Conservation (phyloP, 2,888 invertebrate species). For the Phyllotreta striolata region DNA sequence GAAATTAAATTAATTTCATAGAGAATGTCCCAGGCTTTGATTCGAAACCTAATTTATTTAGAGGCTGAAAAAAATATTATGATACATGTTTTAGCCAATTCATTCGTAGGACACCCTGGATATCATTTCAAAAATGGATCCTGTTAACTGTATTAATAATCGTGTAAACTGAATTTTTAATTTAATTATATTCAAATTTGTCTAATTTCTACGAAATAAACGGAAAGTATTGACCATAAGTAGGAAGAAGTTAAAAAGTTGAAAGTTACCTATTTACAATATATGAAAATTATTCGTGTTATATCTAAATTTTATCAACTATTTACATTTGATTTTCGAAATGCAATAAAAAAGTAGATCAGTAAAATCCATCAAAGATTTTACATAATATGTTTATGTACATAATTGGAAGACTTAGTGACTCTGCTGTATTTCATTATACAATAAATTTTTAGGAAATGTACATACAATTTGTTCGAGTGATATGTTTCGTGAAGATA, state of each 20-base stretch:
- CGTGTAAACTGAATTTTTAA: neutral
- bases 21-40: too few species aligned
- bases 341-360: neutral
- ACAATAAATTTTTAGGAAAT: slow-evolving; percentile 24
- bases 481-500: slow-evolving; percentile 38
- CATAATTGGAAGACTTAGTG: slow-evolving; percentile 56
- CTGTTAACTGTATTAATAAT: neutral
- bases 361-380: neutral
- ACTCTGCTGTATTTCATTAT: slow-evolving; percentile 47
- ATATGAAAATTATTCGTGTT: neutral
- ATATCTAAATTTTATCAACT: neutral
- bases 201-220: slow-evolving; percentile 2
- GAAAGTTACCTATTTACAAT: slow-evolving; percentile 38
- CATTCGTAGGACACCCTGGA: too few species aligned
- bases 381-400: slow-evolving; percentile 35
- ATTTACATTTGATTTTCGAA: neutral
- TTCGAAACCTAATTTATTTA: too few species aligned
- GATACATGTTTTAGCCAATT: too few species aligned
- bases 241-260: slow-evolving; percentile 57
- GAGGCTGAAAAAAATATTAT: too few species aligned
- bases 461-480: too few species aligned
- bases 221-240: slow-evolving; percentile 61
- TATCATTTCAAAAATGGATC: too few species aligned
- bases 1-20: too few species aligned
- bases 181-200: neutral